phyloP scores from a whole-genome alignment of 1,140 invertebrate species.

The Lordiphosa clarofinis region DNA sequence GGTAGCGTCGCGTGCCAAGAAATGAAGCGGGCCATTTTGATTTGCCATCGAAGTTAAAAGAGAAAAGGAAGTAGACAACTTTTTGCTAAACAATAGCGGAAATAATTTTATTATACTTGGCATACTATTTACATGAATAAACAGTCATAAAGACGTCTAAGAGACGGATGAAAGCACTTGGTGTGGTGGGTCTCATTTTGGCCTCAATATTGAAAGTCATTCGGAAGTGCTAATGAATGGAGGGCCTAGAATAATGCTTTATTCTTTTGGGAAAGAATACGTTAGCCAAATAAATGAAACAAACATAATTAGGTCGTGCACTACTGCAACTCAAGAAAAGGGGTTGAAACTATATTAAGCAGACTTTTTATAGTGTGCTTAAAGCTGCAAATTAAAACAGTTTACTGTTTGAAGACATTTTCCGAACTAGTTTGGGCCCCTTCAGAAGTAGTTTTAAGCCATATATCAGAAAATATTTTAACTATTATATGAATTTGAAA shows the following conservation, averaged over 20 bases:
- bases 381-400: too few species aligned
- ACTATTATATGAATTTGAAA: too few species aligned
- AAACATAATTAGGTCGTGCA: too few species aligned
- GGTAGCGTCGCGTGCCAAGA: constrained; percentile 48
- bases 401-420: too few species aligned
- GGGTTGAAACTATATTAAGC: too few species aligned
- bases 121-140: constrained; percentile 63
- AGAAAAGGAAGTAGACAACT: constrained; percentile 6
- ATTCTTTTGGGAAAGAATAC: not conserved
- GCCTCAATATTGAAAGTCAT: constrained; percentile 42
- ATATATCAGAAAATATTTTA: too few species aligned
- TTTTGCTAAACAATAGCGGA: constrained; percentile 56
- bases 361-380: too few species aligned
- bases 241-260: constrained; percentile 14
- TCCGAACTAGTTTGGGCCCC: too few species aligned
- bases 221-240: constrained; percentile 42
- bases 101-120: constrained; percentile 66
- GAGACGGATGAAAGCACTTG: constrained; percentile 35
- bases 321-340: too few species aligned
- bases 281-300: not conserved
- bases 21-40: constrained; percentile 41
- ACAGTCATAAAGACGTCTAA: constrained; percentile 53
- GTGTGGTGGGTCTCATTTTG: constrained; percentile 15
- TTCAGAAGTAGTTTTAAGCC: too few species aligned
- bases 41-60: too few species aligned